Evolutionary conservation across 2,888 invertebrate species (phyloP).

Genomic region (Ligdia adustata): DNA sequence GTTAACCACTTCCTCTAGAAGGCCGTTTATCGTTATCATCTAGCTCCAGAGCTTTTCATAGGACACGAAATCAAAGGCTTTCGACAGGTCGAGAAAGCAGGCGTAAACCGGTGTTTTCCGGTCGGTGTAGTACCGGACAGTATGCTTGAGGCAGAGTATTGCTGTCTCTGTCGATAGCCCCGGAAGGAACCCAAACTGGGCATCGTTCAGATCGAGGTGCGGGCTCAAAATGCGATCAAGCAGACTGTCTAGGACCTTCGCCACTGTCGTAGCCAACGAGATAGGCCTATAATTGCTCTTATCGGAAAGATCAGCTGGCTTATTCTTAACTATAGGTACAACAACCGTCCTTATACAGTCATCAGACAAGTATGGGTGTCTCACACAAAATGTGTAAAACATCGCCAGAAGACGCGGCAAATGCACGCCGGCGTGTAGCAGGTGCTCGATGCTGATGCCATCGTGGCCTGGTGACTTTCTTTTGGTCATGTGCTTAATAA

Average conservation of each 20-base stretch:
- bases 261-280: not conserved
- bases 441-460: constrained; percentile 2
- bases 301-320: not conserved
- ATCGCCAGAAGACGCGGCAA: not conserved
- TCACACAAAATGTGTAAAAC: not conserved
- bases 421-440: not conserved
- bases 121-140: constrained; percentile 12
- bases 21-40: not conserved
- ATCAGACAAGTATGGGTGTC: not conserved
- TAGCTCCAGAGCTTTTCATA: constrained; percentile 8
- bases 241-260: constrained; percentile 1
- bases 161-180: constrained; percentile 16
- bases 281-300: not conserved
- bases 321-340: not conserved
- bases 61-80: constrained; percentile 14
- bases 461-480: constrained; percentile 3
- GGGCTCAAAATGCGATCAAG: not conserved
- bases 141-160: constrained; percentile 19
- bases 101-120: constrained; percentile 10
- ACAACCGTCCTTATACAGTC: not conserved
- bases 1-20: not conserved
- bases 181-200: constrained; percentile 1
- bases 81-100: constrained; percentile 16
- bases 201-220: constrained; percentile 1
- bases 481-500: not conserved